Evolutionary conservation across 2,797 vertebrate genomes (phyloP), one percentile per base, ranked within the genome.

Genomic region (Phoeniculus purpureus): DNA sequence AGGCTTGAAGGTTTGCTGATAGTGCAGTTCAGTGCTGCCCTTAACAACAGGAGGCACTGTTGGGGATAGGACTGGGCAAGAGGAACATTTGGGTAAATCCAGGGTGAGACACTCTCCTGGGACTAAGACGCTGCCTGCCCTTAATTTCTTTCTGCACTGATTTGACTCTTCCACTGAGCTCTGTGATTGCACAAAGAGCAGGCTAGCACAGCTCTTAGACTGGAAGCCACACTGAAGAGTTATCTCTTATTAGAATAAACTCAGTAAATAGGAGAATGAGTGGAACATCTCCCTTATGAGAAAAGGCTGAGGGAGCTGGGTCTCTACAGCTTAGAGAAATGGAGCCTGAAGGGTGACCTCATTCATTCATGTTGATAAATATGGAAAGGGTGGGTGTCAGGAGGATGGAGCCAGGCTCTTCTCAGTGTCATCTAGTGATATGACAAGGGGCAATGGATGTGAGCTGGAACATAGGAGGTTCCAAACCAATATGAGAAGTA

Each of bases 1-100:
- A 75, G 43, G 47, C 68, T 65, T 61, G 77, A 71, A 74, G 74
- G 81, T 85, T 93, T 91, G 81, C 73, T 87, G 87, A 78, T 87
- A 59, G 55, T 45, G 51, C 72, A 81, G 50, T 68, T 85, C 79
- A 70, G 59, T 4, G 50, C 81, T 66, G 11, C 47, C 32, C 55
- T 51, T 56, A 65, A 77, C 5, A 4, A 88, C 64, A 95, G 88
- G 90, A 92, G 90, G 72, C 88, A 92, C 78, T 82, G 29, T 6
- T 72, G 62, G 76, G 60, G 76, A 87, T 45, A 22, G 29, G 66
- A 45, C 13, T 50, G 26, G 22, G 34, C 34, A 79, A 77, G 55
- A 66, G 43, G 37, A 31, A 78, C 89, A 59, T 17, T 26, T 15
- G 25, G 15, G 55, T 50, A 8, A 82, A 74, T n/a, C 26, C 12